Conservation (phyloP, 2,113 vertebrate genomes). For the Atractosteus spatula region DNA sequence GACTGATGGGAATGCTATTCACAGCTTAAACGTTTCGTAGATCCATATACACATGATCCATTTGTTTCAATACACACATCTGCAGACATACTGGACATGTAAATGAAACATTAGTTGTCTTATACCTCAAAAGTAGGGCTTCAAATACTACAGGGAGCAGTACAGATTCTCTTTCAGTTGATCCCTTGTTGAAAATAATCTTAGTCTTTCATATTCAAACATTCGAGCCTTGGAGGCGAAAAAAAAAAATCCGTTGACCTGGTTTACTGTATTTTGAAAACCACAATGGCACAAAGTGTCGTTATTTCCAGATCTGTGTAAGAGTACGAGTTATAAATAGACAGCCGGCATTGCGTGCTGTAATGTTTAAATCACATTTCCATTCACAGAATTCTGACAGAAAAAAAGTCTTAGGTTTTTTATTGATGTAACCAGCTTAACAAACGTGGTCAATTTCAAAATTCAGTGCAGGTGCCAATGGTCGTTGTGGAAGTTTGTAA, state of each 20-base stretch:
- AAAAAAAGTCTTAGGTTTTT: too few species aligned
- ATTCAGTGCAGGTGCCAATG: too few species aligned
- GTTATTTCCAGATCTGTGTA: slow-evolving; percentile 44
- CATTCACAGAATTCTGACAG: too few species aligned
- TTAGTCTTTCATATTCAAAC: background rate
- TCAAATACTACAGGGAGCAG: slow-evolving; percentile 6
- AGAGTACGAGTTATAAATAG: slow-evolving; percentile 28
- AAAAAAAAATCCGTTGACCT: slow-evolving; percentile 60
- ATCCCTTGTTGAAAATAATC: background rate
- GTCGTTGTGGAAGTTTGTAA: too few species aligned
- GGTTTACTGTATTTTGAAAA: slow-evolving; percentile 52
- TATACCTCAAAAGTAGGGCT: slow-evolving; percentile 17
- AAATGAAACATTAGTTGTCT: slow-evolving; percentile 26
- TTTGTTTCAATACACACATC: slow-evolving; percentile 73
- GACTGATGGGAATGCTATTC: slow-evolving; percentile 75
- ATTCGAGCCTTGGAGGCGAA: slow-evolving; percentile 28
- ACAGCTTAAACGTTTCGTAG: slow-evolving; percentile 66
- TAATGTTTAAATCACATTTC: background rate
- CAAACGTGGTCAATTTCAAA: too few species aligned
- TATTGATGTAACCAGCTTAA: too few species aligned
- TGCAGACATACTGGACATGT: slow-evolving; percentile 66
- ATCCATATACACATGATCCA: slow-evolving; percentile 67
- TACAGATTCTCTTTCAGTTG: background rate
- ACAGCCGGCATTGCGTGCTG: background rate
- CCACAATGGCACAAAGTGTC: slow-evolving; percentile 38